These are phyloP conservation scores for Saimiri boliviensis DNA, from an alignment of 2,113 vertebrate species.

Conservation along the genomic window DNA sequence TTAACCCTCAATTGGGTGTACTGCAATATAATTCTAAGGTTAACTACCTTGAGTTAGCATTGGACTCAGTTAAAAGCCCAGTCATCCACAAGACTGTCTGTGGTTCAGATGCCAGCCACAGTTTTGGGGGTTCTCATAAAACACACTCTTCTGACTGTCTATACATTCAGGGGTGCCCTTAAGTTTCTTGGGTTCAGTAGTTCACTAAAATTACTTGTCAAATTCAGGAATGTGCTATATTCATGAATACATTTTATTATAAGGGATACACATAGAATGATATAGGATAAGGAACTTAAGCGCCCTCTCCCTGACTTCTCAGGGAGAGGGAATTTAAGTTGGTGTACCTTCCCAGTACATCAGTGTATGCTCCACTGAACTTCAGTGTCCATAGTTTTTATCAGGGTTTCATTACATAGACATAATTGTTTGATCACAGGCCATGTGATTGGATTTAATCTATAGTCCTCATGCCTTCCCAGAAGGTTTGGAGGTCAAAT, in stretches of 20 bases:
- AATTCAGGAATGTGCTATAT: background rate
- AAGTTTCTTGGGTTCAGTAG: background rate
- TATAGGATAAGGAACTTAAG: background rate
- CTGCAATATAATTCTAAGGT: background rate
- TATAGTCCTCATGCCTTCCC: background rate
- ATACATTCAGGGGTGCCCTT: background rate
- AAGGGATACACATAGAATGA: background rate
- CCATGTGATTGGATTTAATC: background rate
- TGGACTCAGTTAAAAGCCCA: background rate
- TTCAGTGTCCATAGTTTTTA: background rate
- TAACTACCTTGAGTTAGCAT: background rate
- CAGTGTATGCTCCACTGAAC: background rate
- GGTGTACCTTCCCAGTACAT: background rate
- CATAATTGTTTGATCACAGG: background rate
- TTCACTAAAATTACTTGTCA: background rate
- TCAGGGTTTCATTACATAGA: background rate
- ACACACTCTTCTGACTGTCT: background rate
- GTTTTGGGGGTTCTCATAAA: background rate
- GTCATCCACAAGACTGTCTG: background rate
- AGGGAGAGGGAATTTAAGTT: too few relatives aligned
- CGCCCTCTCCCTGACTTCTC: too few relatives aligned
- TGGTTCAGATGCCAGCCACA: background rate
- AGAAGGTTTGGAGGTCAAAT: background rate
- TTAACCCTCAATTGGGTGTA: background rate
- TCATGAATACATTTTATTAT: background rate